A percentile compares a stretch with the other conserved stretches of the same genome.
These are phyloP conservation scores for Anser cygnoides DNA, from an alignment of 2,113 vertebrate genomes.

Conservation along the genomic window DNA sequence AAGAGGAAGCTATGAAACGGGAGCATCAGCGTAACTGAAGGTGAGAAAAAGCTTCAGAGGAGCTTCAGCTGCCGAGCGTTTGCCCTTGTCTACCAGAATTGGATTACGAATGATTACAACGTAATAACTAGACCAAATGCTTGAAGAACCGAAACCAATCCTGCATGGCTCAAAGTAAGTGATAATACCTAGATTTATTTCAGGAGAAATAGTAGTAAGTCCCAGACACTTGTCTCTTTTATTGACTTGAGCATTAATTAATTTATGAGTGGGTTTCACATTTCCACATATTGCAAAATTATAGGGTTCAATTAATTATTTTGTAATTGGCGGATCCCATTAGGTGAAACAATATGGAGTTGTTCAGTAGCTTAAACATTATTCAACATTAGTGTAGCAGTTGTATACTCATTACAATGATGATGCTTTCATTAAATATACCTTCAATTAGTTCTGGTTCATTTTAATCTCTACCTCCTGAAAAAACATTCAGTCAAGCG, in stretches of 20 bases:
- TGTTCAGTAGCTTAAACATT: slow-evolving; percentile 45
- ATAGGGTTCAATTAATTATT: slow-evolving; percentile 60
- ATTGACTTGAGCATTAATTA: slow-evolving; percentile 60
- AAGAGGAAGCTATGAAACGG: not conserved
- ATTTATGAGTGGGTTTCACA: slow-evolving; percentile 45
- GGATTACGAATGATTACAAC: not conserved
- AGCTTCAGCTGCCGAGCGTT: not conserved
- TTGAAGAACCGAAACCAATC: not conserved
- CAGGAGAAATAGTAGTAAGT: slow-evolving; percentile 22
- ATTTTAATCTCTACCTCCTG: slow-evolving; percentile 50
- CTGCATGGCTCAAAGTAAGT: not conserved
- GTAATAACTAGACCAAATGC: not conserved
- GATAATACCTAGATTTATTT: slow-evolving; percentile 37
- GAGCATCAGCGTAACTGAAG: not conserved
- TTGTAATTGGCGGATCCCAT: slow-evolving; percentile 49
- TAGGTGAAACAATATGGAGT: slow-evolving; percentile 56
- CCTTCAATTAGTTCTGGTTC: slow-evolving; percentile 64
- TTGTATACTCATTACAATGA: slow-evolving; percentile 49
- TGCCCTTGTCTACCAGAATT: not conserved
- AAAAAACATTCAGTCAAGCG: slow-evolving; percentile 43
- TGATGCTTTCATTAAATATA: slow-evolving; percentile 50
- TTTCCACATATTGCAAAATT: slow-evolving; percentile 49
- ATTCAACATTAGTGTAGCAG: not conserved
- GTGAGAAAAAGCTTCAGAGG: not conserved
- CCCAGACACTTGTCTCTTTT: slow-evolving; percentile 35